Evolutionary conservation across 2,888 invertebrate species (phyloP), one percentile per base, ranked within the genome.

Genomic region (Carterocephalus palaemon): DNA sequence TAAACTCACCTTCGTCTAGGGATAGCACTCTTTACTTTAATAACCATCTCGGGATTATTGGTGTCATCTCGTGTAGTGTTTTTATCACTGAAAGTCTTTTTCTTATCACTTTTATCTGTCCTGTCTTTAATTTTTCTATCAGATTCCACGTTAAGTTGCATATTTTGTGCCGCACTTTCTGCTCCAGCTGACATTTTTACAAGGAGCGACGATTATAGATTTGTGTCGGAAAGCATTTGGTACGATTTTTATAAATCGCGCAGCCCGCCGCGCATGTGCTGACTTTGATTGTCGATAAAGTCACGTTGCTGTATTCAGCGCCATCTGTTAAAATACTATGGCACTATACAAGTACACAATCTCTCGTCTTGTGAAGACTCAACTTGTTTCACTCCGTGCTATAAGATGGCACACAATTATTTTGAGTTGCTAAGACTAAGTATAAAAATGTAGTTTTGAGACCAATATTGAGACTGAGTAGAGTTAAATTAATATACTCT

Each of bases 221-320:
- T 84, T 83, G 71, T 70, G 79, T 64, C 74, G 69, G 72, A 69
- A 58, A 65, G 70, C 75, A 76, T 82, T 82, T 77, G 77, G 70
- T 67, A 64, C 65, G 76, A 83, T 76, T 80, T 85, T 85, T 84
- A 77, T 84, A 85, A 76, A 76, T 75, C 82, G 83, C 85, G 85
- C 86, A 86, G 68, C 58, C 70, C 69, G 77, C 73, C 82, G 85
- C 85, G 86, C 86, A 86, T 78, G 63, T 69, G 46, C 49, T 72
- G 75, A 74, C 72, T 67, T 54, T 38, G 53, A 47, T 33, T 13
- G 72, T 75, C 64, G 78, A 56, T 77, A 70, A 68, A 74, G 50
- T 65, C 77, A 73, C 10, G 7, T 7, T 4, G 17, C 2, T 10
- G 7, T 24, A 2, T 5, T 46, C 1, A 61, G 58, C 62, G 76